A percentile compares a stretch with the other conserved stretches of the same genome.
These are phyloP conservation scores for Palloptera scutellata DNA, from an alignment of 2,888 invertebrate species.

Conservation along the genomic window DNA sequence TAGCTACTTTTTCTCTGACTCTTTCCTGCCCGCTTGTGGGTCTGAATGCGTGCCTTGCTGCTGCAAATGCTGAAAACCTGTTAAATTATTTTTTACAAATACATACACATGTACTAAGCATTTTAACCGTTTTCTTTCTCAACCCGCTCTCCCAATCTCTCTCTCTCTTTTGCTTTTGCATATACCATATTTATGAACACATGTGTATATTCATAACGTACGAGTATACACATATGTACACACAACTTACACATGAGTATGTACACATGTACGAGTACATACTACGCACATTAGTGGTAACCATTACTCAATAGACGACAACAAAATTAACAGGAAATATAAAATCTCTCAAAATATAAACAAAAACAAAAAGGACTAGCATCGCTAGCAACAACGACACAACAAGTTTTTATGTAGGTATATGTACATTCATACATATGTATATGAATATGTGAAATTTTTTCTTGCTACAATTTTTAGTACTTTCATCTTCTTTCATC, in stretches of 20 bases:
- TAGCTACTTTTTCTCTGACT: no score
- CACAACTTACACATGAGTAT: not conserved
- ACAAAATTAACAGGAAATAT: no score
- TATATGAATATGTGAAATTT: not conserved
- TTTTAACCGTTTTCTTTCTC: no score
- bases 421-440: not conserved
- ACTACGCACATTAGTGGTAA: not conserved
- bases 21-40: no score
- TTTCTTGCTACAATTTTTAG: not conserved
- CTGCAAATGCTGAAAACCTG: no score
- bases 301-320: not conserved
- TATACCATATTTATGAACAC: not conserved
- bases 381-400: not conserved
- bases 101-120: no score
- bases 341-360: slow-evolving; percentile 4
- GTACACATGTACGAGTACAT: not conserved
- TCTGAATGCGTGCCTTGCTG: no score
- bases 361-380: not conserved
- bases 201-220: no score
- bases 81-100: no score
- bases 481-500: not conserved
- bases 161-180: no score
- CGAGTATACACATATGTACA: no score
- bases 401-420: not conserved
- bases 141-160: no score